These are phyloP conservation scores for Polyergus mexicanus DNA, from an alignment of 1,140 invertebrate species.

Conservation along the genomic window DNA sequence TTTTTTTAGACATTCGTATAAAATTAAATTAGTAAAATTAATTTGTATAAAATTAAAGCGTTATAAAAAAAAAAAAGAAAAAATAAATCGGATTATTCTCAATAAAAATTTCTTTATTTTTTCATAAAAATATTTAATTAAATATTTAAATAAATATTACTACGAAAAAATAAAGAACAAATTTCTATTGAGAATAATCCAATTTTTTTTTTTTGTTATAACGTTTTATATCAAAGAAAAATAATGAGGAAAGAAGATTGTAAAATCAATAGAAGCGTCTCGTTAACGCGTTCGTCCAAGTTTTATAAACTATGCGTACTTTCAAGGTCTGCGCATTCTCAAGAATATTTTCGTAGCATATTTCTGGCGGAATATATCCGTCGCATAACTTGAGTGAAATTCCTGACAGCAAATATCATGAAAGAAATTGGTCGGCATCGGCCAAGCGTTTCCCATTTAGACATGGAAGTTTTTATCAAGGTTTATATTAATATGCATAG, in stretches of 20 bases:
- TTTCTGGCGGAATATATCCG: slow-evolving; percentile 9
- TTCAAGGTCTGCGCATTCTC: background rate
- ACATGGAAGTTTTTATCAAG: slow-evolving; percentile 52
- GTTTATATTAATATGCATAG: slow-evolving; percentile 24
- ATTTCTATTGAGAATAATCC: background rate
- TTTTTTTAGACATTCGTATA: background rate
- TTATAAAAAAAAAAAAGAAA: too few species aligned
- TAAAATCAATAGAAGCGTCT: slow-evolving; percentile 40
- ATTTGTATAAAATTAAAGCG: too few species aligned
- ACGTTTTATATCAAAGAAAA: background rate
- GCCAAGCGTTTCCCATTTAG: background rate
- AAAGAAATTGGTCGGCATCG: slow-evolving; percentile 42
- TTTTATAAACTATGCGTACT: slow-evolving; percentile 39
- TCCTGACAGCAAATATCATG: slow-evolving; percentile 47
- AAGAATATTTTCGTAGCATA: slow-evolving; percentile 50
- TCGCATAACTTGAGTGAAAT: slow-evolving; percentile 44
- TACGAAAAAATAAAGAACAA: background rate
- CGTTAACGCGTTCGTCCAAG: background rate
- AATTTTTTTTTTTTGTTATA: background rate
- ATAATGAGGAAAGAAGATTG: background rate
- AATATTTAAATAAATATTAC: too few species aligned
- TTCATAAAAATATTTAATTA: too few species aligned
- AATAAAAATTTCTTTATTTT: too few species aligned
- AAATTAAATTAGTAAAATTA: background rate
- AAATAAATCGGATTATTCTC: too few species aligned